Base-by-base conservation (phyloP, 2,888 invertebrate species). In the Andrena bucephala region DNA sequence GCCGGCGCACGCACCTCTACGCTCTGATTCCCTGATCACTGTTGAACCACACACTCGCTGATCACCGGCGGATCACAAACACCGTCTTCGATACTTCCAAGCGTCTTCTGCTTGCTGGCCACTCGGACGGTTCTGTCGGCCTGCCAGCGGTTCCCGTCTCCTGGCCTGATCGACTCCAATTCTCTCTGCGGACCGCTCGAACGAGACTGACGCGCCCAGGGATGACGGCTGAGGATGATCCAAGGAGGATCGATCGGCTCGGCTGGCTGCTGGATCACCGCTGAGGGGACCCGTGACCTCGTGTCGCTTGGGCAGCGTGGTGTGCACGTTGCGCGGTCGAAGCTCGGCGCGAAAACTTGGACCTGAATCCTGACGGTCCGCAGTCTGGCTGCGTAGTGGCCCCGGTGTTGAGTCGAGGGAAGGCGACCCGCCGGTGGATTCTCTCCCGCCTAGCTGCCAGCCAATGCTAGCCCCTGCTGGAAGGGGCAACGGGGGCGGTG, bases 341-440 rank as follows among this genome's bases (percentile, higher is more conserved):
- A 77, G 83, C 83, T 83, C 86, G 83, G 83, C 89, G 91, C 91
- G 89, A 89, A 85, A 89, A 90, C 85, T 88, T 89, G 77, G 84
- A 91, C 90, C 89, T 88, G 87, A 89, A 91, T 89, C 93, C 92
- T 93, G 92, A 91, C 94, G 93, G 93, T 92, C 90, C 94, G 94
- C 94, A 94, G 94, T 92, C 94, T 93, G 90, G 93, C 94, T 94
- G 94, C 94, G 94, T 94, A 93, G 93, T 94, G 94, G 90, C 92
- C 88, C 86, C 88, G 86, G 78, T 76, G 83, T 87, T 68, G 70
- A 85, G 73, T 73, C 89, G 89, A 89, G 86, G 89, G 88, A 87
- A 89, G 89, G 79, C 81, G 81, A 85, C 88, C 89, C 89, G 82
- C 77, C 84, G 57, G 89, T 81, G 83, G 77, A 36, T 83, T 79